Evolutionary conservation across 2,888 invertebrate species (phyloP).

Genomic region (Callosobruchus maculatus): DNA sequence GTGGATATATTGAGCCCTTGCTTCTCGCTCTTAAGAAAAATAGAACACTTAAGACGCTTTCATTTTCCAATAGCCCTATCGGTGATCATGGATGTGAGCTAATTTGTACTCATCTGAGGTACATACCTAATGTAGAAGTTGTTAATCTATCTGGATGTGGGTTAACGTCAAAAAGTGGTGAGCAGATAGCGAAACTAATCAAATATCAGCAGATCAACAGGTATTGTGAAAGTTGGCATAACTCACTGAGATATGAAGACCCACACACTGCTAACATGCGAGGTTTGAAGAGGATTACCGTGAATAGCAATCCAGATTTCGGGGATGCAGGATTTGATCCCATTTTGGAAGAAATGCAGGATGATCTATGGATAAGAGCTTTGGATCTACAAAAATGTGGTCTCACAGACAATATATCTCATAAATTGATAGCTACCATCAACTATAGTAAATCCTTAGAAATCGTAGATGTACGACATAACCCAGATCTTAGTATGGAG

Average conservation of each 20-base stretch:
- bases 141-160: conserved; percentile 69
- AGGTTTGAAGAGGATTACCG: conserved; percentile 65
- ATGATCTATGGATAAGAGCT: conserved; percentile 79
- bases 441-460: conserved; percentile 63
- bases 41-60: conserved; percentile 63
- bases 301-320: conserved; percentile 67
- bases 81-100: conserved; percentile 70
- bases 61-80: conserved; percentile 64
- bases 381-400: conserved; percentile 75
- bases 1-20: conserved; percentile 56
- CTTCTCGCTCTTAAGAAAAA: conserved; percentile 60
- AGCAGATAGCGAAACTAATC: conserved; percentile 62
- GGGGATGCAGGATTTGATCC: conserved; percentile 61
- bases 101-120: conserved; percentile 65
- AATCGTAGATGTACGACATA: conserved; percentile 66
- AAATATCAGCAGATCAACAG: conserved; percentile 57
- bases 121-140: conserved; percentile 63
- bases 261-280: conserved; percentile 71
- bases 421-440: conserved; percentile 58
- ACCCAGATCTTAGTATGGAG: conserved; percentile 42
- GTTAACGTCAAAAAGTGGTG: conserved; percentile 60
- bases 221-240: conserved; percentile 78
- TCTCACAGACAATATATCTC: conserved; percentile 60
- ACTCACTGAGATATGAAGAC: conserved; percentile 71
- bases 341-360: conserved; percentile 66